These are phyloP conservation scores for Nezara viridula DNA, from an alignment of 2,888 invertebrate genomes.

Conservation along the genomic window DNA sequence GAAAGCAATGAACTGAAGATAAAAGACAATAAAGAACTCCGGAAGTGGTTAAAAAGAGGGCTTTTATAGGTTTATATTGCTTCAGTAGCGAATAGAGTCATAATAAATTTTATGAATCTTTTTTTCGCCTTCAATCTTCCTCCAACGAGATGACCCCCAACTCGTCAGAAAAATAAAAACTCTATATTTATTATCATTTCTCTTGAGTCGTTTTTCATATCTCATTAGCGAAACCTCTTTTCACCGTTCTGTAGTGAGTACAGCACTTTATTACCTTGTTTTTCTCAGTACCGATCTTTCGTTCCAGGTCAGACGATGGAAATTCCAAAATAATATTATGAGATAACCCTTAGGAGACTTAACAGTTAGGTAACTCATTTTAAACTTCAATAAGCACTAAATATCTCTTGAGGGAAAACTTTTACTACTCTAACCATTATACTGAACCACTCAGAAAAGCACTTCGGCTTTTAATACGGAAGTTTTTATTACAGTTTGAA, in stretches of 20 bases:
- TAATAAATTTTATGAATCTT: constrained; percentile 9
- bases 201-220: neutral
- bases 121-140: neutral
- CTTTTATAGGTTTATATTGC: neutral
- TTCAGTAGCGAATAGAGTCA: neutral
- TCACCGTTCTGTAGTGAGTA: neutral
- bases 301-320: neutral
- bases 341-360: neutral
- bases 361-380: neutral
- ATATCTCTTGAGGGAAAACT: neutral
- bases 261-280: constrained; percentile 12
- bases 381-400: constrained; percentile 28
- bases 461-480: neutral
- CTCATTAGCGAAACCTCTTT: neutral
- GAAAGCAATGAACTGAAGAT: neutral
- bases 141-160: neutral
- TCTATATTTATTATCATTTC: constrained; percentile 18
- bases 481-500: neutral
- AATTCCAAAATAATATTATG: neutral
- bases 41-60: neutral
- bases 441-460: neutral
- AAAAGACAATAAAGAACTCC: neutral
- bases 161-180: neutral
- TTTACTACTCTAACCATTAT: neutral
- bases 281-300: neutral